Percentiles rank a stretch among this genome's conserved stretches.
phyloP scores from a whole-genome alignment of 2,797 vertebrate genomes.

The Aulostomus chinensis region DNA sequence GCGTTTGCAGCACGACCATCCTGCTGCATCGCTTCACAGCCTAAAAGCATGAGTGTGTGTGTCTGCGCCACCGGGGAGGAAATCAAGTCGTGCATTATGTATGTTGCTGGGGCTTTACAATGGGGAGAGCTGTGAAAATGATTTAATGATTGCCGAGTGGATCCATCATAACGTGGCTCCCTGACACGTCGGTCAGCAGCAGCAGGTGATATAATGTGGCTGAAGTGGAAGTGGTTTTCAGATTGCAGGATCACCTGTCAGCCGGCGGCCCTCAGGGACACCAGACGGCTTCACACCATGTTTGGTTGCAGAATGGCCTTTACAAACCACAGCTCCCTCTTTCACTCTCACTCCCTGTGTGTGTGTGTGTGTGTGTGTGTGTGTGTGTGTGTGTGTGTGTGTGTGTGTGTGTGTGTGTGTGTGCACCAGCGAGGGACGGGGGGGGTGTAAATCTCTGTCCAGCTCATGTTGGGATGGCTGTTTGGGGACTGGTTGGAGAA shows the following conservation, averaged over 20 bases:
- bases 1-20: too few relatives aligned
- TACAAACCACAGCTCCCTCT: slow-evolving; percentile 52
- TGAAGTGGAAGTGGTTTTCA: slow-evolving; percentile 76
- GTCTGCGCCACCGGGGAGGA: slow-evolving; percentile 3
- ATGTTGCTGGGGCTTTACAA: slow-evolving; percentile 27
- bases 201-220: slow-evolving; percentile 73
- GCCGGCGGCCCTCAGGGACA: slow-evolving; percentile 61
- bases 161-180: slow-evolving; percentile 65
- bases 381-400: slow-evolving; percentile 7
- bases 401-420: slow-evolving; percentile 32
- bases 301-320: slow-evolving; percentile 68
- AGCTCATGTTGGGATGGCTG: slow-evolving; percentile 70
- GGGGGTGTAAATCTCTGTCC: slow-evolving; percentile 75
- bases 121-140: slow-evolving; percentile 41
- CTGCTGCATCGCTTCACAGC: too few relatives aligned
- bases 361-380: slow-evolving; percentile 9
- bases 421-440: slow-evolving; percentile 50
- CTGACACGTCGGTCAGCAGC: slow-evolving; percentile 68
- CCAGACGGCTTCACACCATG: slow-evolving; percentile 61
- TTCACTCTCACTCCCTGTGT: slow-evolving; percentile 22
- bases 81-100: slow-evolving; percentile 9
- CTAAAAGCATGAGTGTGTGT: too few relatives aligned
- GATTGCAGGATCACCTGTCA: slow-evolving; percentile 77
- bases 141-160: slow-evolving; percentile 66
- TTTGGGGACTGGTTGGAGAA: slow-evolving; percentile 75